A percentile compares a stretch with the other conserved stretches of the same genome.
Conservation (phyloP, 2,888 invertebrate species). For the Pseudoips prasinana region DNA sequence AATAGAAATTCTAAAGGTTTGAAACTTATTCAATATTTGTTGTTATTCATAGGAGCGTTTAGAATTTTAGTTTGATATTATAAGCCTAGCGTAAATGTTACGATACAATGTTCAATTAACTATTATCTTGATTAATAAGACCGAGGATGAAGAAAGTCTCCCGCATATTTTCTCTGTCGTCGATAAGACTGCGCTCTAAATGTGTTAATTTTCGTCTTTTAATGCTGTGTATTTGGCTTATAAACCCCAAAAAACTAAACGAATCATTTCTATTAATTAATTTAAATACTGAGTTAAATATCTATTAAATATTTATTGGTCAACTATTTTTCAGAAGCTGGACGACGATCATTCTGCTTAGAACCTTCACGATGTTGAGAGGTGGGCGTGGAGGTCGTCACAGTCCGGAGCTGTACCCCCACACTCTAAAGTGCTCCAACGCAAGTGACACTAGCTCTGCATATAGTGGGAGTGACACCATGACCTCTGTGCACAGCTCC, state of each 20-base stretch:
- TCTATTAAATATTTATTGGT: too few relatives aligned
- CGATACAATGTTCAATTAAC: too few relatives aligned
- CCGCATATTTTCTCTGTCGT: slow-evolving; percentile 34
- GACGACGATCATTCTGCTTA: slow-evolving; percentile 51
- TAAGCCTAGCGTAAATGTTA: slow-evolving; percentile 34
- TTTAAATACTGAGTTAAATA: too few relatives aligned
- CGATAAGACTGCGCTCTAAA: too few relatives aligned
- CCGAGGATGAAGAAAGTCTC: slow-evolving; percentile 45
- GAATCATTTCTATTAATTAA: too few relatives aligned
- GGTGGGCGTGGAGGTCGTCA: slow-evolving; percentile 82
- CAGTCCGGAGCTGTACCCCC: slow-evolving; percentile 91
- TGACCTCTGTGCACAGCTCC: slow-evolving; percentile 95
- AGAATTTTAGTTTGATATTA: slow-evolving; percentile 33
- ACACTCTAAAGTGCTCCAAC: slow-evolving; percentile 88
- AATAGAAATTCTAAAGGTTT: slow-evolving; percentile 78
- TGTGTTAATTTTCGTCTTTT: neutral
- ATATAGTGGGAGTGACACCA: slow-evolving; percentile 97
- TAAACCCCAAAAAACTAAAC: too few relatives aligned
- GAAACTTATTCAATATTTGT: slow-evolving; percentile 39
- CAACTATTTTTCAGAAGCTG: slow-evolving; percentile 58
- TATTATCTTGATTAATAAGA: too few relatives aligned
- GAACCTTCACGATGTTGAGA: slow-evolving; percentile 81
- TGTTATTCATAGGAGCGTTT: slow-evolving; percentile 31
- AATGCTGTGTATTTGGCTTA: too few relatives aligned
- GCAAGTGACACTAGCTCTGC: slow-evolving; percentile 98